Percentiles rank a stretch among this genome's conserved stretches.
phyloP scores from a whole-genome alignment of 2,888 invertebrate species.

The Xanthostigma xanthostigma region DNA sequence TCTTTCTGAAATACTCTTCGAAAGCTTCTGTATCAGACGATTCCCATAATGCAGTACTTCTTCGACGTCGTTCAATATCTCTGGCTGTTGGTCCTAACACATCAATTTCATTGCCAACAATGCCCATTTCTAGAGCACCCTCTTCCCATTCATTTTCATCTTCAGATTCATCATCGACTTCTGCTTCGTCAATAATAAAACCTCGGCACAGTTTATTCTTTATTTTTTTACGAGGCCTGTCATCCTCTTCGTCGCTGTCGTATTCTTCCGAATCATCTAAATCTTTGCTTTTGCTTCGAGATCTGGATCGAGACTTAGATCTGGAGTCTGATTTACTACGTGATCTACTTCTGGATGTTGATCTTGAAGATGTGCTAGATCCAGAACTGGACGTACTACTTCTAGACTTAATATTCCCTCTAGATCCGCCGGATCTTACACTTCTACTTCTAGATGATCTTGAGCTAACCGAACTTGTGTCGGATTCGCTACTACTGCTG shows the following conservation, averaged over 20 bases:
- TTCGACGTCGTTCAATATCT: conserved; percentile 78
- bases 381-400: conserved; percentile 20
- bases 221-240: conserved; percentile 60
- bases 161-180: conserved; percentile 80
- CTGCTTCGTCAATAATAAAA: conserved; percentile 95
- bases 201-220: conserved; percentile 74
- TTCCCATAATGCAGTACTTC: conserved; percentile 83
- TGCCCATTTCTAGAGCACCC: conserved; percentile 84
- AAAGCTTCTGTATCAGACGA: conserved; percentile 64
- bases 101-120: conserved; percentile 81
- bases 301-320: conserved; percentile 32
- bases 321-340: too few relatives aligned
- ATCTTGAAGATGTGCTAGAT: conserved; percentile 27
- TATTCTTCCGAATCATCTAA: conserved; percentile 63
- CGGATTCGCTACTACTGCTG: conserved; percentile 49
- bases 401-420: conserved; percentile 31
- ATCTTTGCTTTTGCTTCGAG: conserved; percentile 46
- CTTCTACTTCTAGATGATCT: conserved; percentile 21
- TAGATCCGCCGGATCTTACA: conserved; percentile 40
- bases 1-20: conserved; percentile 86
- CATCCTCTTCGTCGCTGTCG: conserved; percentile 69
- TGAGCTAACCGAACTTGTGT: conserved; percentile 36
- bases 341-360: conserved; percentile 17
- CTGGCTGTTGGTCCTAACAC: conserved; percentile 86
- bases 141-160: conserved; percentile 97